These are phyloP conservation scores for Scaptomyza polygonia DNA, from an alignment of 2,888 invertebrate species.

Conservation along the genomic window DNA sequence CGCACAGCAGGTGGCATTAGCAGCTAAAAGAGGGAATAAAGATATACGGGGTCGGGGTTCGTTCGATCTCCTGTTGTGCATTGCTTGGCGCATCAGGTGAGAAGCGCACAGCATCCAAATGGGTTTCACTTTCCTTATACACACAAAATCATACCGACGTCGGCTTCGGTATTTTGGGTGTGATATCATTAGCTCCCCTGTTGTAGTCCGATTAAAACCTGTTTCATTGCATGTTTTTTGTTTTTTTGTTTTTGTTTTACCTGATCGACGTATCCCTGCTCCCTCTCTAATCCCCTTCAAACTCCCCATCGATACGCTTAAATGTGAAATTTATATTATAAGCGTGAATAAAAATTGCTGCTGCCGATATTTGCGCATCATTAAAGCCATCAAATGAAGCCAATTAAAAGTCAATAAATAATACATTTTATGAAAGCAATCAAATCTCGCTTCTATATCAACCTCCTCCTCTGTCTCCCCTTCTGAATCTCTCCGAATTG, in stretches of 20 bases:
- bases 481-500: not conserved
- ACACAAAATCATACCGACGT: conserved; percentile 17
- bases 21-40: conserved; percentile 19
- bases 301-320: conserved; percentile 13
- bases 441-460: conserved; percentile 39
- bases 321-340: conserved; percentile 73
- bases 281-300: not conserved
- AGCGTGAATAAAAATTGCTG: conserved; percentile 70
- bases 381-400: conserved; percentile 78
- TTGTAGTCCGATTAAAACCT: conserved; percentile 51
- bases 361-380: conserved; percentile 76
- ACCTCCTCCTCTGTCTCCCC: not conserved
- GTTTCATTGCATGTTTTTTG: conserved; percentile 60
- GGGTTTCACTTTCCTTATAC: conserved; percentile 69
- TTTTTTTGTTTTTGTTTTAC: too few species aligned
- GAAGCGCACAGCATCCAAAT: conserved; percentile 64
- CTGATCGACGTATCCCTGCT: conserved; percentile 22
- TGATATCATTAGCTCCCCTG: conserved; percentile 78
- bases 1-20: conserved; percentile 77
- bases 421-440: conserved; percentile 76
- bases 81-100: conserved; percentile 82
- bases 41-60: conserved; percentile 8
- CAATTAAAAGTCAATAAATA: conserved; percentile 80
- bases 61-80: conserved; percentile 67
- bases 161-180: conserved; percentile 58